A percentile compares a stretch with the other conserved stretches of the same genome.
Evolutionary conservation across 2,113 vertebrate species (phyloP).

Genomic region (Dipodomys merriami): DNA sequence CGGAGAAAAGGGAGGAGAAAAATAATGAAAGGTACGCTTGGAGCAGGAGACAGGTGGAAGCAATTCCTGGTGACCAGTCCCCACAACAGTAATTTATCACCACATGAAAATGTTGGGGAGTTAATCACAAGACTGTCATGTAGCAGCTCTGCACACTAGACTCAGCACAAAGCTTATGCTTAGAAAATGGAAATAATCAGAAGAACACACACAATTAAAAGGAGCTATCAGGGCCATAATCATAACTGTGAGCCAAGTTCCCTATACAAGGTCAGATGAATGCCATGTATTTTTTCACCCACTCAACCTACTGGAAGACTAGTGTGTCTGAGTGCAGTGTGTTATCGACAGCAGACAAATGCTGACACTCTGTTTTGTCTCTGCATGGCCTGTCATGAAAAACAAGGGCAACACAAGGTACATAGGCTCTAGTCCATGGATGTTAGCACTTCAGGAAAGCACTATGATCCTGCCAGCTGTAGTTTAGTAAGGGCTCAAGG

Average conservation of each 20-base stretch:
- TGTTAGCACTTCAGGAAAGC: background rate
- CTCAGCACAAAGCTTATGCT: background rate
- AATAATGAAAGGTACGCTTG: background rate
- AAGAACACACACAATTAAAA: background rate
- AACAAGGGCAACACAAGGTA: background rate
- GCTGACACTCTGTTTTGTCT: background rate
- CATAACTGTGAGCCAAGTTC: background rate
- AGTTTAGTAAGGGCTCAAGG: background rate
- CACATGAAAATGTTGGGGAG: background rate
- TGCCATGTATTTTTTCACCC: background rate
- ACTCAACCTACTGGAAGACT: background rate
- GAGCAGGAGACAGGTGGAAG: background rate
- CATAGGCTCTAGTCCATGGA: background rate
- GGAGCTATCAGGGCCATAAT: background rate
- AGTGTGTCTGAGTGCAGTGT: background rate
- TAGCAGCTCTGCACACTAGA: background rate
- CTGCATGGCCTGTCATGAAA: background rate
- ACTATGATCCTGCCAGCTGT: background rate
- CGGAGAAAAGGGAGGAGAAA: background rate
- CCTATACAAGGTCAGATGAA: background rate
- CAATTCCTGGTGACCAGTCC: background rate
- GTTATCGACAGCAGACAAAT: background rate
- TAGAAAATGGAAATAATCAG: constrained; percentile 58
- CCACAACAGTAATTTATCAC: background rate
- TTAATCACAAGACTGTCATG: background rate